These are phyloP conservation scores for Rhingia campestris DNA, from an alignment of 2,888 invertebrate genomes.

Conservation along the genomic window DNA sequence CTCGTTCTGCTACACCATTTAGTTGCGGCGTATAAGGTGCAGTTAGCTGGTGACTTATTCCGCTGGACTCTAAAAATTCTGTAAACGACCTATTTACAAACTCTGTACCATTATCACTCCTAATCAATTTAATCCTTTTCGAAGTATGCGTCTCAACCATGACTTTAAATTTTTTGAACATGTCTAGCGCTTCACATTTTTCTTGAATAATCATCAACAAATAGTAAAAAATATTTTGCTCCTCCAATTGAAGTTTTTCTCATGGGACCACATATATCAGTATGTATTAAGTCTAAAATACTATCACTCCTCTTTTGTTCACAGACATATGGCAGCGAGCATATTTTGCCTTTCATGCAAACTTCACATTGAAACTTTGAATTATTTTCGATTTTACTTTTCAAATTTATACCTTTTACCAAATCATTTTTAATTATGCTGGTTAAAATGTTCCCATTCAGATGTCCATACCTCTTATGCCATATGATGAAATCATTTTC, in stretches of 20 bases:
- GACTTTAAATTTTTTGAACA: conserved; percentile 40
- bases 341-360: no score
- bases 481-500: conserved; percentile 18
- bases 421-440: no score
- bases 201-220: conserved; percentile 44
- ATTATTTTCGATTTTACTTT: no score
- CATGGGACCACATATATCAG: conserved; percentile 46
- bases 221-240: conserved; percentile 36
- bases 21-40: conserved; percentile 75
- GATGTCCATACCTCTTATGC: conserved; percentile 38
- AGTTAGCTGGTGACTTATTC: conserved; percentile 66
- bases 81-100: conserved; percentile 49
- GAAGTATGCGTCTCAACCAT: conserved; percentile 35
- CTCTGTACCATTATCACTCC: conserved; percentile 45
- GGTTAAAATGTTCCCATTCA: conserved; percentile 19
- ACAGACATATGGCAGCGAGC: conserved; percentile 5
- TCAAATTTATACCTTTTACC: no score
- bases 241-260: conserved; percentile 42
- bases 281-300: conserved; percentile 21
- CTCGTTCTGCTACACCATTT: conserved; percentile 75
- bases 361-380: no score
- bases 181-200: no score
- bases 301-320: conserved; percentile 19
- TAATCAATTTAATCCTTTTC: conserved; percentile 35
- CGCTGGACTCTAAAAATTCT: no score